These are phyloP conservation scores for Pseudochaenichthys georgianus DNA, from an alignment of 2,797 vertebrate species.

Conservation along the genomic window DNA sequence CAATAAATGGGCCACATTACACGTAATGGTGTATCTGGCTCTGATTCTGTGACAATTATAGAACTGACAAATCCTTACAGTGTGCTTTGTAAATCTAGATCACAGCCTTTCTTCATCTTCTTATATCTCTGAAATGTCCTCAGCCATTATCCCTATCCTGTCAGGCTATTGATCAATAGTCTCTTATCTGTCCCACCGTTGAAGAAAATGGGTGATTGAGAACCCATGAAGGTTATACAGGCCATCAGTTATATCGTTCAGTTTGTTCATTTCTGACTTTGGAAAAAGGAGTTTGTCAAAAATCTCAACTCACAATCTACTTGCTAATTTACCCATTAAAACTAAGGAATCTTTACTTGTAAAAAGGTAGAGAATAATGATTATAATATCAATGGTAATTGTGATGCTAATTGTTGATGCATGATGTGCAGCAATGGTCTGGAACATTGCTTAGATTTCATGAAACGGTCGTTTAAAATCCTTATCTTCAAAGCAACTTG, in stretches of 20 bases:
- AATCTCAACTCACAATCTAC: neutral
- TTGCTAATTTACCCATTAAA: neutral
- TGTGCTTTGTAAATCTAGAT: slow-evolving; percentile 19
- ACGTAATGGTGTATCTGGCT: slow-evolving; percentile 11
- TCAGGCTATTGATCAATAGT: neutral
- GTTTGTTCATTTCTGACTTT: neutral
- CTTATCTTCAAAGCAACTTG: neutral
- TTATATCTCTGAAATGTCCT: slow-evolving; percentile 1
- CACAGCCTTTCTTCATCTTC: neutral
- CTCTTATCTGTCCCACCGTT: slow-evolving; percentile 8
- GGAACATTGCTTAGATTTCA: no score
- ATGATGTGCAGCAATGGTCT: neutral
- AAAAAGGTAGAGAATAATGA: neutral
- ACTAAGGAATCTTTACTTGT: neutral
- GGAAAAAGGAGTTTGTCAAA: slow-evolving; percentile 1
- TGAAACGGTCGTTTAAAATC: neutral
- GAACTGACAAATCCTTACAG: slow-evolving; percentile 1
- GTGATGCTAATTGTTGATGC: neutral
- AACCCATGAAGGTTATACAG: neutral
- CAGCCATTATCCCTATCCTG: neutral
- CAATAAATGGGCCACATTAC: slow-evolving; percentile 26
- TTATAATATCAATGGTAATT: neutral
- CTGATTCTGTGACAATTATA: slow-evolving; percentile 8
- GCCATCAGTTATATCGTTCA: neutral
- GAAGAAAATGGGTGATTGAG: neutral